Base-by-base conservation (phyloP, 2,797 vertebrate species). In the Rhinoraja longicauda region DNA sequence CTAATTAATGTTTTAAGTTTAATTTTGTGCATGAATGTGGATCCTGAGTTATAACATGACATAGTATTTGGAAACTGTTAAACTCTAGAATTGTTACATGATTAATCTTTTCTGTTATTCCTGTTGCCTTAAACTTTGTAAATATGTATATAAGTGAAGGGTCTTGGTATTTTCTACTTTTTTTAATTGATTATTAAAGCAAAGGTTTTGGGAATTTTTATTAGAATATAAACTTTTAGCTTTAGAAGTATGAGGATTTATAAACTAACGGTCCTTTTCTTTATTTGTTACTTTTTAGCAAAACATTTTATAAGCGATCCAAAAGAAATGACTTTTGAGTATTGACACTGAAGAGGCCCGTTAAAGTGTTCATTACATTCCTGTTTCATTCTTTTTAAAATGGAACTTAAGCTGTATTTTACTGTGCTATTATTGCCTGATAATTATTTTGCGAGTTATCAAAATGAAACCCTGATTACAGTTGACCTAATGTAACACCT, bases 71-170 rank as follows among this genome's bases (percentile, higher is more conserved):
- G 72, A 92, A 92, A 92, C 90, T 26, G 62, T 91, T 91, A 45
- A 73, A 91, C 72, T 26, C 64, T 92, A 92, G 72, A 73, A 92
- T 92, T 92, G 70, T 29, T 91, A 72, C 21, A 53, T 29, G 62
- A 36, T 72, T 53, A 53, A 73, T 73, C 36, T 62, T 90, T 90
- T 32, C 26, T 53, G 93, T 93, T 77, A 82, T 93, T 94, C 94
- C 93, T 94, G 94, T 94, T 95, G 94, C 94, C 95, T 95, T 94
- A 93, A 93, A 13, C 19, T 72, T 88, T 93, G 67, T 82, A 45
- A 88, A 93, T 59, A 67, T 91, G 72, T 91, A 77, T 70, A 93
- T 78, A 93, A 77, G 75, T 92, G 90, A 73, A 53, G 93, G 93
- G 77, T 76, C 21, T 91, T 59, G 86, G 73, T 91, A 36, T 93